A percentile compares a stretch with the other conserved stretches of the same genome.
Conservation (phyloP, 1,140 invertebrate genomes). For the Platyura marginata region DNA sequence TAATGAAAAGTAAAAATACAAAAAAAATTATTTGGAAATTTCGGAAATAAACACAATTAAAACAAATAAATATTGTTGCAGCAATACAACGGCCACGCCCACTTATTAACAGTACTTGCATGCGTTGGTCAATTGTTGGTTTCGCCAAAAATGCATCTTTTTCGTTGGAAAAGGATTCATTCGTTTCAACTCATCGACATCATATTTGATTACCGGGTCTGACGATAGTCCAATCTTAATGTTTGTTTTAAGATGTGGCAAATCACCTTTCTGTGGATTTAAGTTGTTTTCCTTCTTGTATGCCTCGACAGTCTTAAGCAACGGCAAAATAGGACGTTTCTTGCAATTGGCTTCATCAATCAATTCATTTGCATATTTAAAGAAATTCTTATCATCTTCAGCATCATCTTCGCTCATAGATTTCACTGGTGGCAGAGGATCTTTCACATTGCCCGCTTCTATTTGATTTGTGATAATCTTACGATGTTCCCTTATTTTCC, state of each 20-base stretch:
- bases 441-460: constrained; percentile 21
- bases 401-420: background rate
- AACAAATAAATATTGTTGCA: too few relatives aligned
- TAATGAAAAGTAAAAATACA: too few relatives aligned
- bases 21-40: too few relatives aligned
- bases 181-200: background rate
- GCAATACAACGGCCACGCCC: too few relatives aligned
- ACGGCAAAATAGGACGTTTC: constrained; percentile 12
- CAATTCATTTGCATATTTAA: constrained; percentile 17
- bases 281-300: constrained; percentile 8
- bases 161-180: background rate
- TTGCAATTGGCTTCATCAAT: constrained; percentile 15
- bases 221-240: background rate
- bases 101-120: too few relatives aligned
- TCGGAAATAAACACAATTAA: too few relatives aligned
- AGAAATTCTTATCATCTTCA: constrained; percentile 15
- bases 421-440: constrained; percentile 13
- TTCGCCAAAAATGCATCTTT: too few relatives aligned
- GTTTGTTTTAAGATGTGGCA: constrained; percentile 4
- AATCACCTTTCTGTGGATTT: constrained; percentile 5
- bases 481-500: constrained; percentile 18
- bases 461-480: constrained; percentile 24
- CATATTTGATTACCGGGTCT: background rate
- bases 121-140: too few relatives aligned
- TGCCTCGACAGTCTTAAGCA: constrained; percentile 12